Evolutionary conservation across 2,113 vertebrate species (phyloP).

Genomic region (Seriola aureovittata): DNA sequence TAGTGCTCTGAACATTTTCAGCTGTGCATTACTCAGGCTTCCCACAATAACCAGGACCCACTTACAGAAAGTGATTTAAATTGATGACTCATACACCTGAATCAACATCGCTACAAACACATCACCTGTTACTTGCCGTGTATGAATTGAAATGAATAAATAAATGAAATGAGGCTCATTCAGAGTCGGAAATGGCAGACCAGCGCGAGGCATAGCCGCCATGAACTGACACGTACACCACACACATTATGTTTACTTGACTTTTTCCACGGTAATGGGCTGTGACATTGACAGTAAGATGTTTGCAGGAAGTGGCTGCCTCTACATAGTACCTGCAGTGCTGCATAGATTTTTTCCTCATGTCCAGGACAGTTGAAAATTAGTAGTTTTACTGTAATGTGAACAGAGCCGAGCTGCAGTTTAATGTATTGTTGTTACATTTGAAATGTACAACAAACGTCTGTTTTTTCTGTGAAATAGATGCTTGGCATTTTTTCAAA

Average conservation of each 20-base stretch:
- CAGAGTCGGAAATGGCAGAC: not conserved
- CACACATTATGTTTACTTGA: conserved; percentile 5
- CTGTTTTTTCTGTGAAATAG: not conserved
- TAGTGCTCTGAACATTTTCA: conserved; percentile 17
- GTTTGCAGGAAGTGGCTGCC: not conserved
- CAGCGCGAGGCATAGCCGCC: not conserved
- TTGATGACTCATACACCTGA: conserved; percentile 38
- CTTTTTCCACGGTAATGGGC: conserved; percentile 14
- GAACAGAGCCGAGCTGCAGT: no score
- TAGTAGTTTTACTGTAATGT: no score
- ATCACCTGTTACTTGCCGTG: conserved; percentile 8
- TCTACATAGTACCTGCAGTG: not conserved
- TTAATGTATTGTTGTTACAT: not conserved
- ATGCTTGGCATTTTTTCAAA: no score
- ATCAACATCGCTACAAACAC: not conserved
- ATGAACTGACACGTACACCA: not conserved
- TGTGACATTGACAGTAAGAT: not conserved
- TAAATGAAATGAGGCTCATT: conserved; percentile 23
- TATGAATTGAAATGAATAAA: conserved; percentile 10
- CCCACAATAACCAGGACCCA: conserved; percentile 10
- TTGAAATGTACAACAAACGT: not conserved
- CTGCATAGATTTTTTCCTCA: no score
- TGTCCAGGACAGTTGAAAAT: not conserved
- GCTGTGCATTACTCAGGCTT: not conserved
- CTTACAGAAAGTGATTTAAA: conserved; percentile 31